Base-by-base conservation (phyloP, 2,888 invertebrate genomes). In the Ophioninae sp. region DNA sequence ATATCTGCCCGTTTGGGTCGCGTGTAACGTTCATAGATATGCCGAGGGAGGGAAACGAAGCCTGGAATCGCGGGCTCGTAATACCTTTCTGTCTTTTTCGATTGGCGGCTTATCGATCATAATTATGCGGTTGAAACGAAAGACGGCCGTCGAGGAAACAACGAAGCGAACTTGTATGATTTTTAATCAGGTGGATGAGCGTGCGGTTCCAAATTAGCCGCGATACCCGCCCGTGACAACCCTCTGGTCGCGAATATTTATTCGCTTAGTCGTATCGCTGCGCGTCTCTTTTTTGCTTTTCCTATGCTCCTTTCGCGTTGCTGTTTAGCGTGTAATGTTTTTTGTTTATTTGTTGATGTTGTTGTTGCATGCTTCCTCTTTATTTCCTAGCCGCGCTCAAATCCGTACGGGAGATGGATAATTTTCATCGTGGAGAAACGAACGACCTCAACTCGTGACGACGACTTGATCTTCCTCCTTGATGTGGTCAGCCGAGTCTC, bases 401-500 rank as follows among this genome's bases (percentile, higher is more conserved):
- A 73, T 56, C n/a, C 75, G 39, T 20, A 30, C n/a, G 21, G 50
- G 6, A 64, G 30, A 59, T 67, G 70, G 30, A 41, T 73, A 69
- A 61, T 64, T 62, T 69, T 74, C 59, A 61, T 72, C 57, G 41
- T 30, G 72, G 50, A 77, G 20, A 62, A 79, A 41, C 65, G 72
- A 61, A 77, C 30, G 64, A 41, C 76, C 69, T 83, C 82, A 86
- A 75, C 75, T 84, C 61, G 83, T 67, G 74, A 76, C 84, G 77
- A 84, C 72, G 73, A 85, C 70, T 87, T 87, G 85, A 77, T 88
- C 87, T 86, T 91, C 91, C 88, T 91, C 91, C 84, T 89, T 90
- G 75, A 91, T 90, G 80, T 82, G 89, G 86, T 89, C 90, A 88
- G 88, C 89, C 77, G 86, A 87, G 78, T 90, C 89, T 93, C 92